Evolutionary conservation across 2,888 invertebrate genomes (phyloP), one percentile per base, ranked within the genome.

Genomic region (Rhyacophila evoluta): DNA sequence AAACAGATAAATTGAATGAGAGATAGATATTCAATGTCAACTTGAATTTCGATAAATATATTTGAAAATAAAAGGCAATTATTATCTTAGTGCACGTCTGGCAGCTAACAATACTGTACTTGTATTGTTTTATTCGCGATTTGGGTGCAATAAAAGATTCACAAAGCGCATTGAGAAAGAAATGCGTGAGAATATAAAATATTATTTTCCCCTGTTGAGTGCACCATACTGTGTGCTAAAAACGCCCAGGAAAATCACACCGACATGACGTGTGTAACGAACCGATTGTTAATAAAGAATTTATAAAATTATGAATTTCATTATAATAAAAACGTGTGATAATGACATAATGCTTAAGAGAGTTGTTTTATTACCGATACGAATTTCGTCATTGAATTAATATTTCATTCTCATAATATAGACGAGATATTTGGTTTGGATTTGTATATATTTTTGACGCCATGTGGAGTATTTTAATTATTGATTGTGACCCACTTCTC

Each of bases 111-210:
- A 55, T 55, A 55, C 55, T n/a, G 55, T 55, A 55, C 55, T 19
- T 55, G 15, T 55, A 55, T 55, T 55, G 55, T 55, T 55, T 55
- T 55, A 55, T 55, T 55, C 25, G 55, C 55, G 55, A 55, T 55
- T 55, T 55, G 55, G 25, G 55, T 55, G 55, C 55, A 55, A 25
- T 19, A 55, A 55, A 55, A 55, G 55, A 25, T 55, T 19, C 19
- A 55, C 55, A 25, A 55, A 55, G 55, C 55, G 55, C 55, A 55
- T 19, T 55, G 19, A 55, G 5, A 19, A 55, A 55, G 5, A 19
- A 55, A 55, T 19, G 55, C 19, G 55, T 55, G 55, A 55, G 55
- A 55, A 55, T 19, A 25, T 33, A 33, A 33, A 33, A 33, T 33
- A 55, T 38, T 55, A 55, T 25, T 55, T 55, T 55, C 19, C 8